phyloP scores from a whole-genome alignment of 1,140 invertebrate species.

The Theocolax elegans region DNA sequence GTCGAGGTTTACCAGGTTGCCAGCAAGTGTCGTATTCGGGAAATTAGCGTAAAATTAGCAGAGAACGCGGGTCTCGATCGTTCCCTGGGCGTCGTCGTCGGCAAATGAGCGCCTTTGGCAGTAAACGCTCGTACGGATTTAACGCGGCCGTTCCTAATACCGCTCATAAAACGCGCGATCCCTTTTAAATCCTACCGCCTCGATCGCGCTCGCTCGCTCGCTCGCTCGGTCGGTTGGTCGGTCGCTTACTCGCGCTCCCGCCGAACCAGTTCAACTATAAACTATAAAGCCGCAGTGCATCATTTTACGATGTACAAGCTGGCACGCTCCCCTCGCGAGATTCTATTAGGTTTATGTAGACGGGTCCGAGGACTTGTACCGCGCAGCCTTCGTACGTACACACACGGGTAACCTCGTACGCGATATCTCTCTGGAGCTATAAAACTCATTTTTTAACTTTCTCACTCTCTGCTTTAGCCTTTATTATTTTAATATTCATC shows the following conservation, averaged over 20 bases:
- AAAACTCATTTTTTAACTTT: constrained; percentile 18
- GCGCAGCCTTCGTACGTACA: neutral
- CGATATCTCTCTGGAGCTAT: constrained; percentile 3
- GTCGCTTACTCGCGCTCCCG: no score
- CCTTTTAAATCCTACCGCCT: constrained; percentile 59
- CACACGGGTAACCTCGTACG: constrained; percentile 3
- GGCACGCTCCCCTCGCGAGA: constrained; percentile 41
- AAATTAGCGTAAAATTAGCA: constrained; percentile 48
- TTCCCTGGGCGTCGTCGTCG: neutral
- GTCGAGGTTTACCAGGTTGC: constrained; percentile 7
- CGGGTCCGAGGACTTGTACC: constrained; percentile 22
- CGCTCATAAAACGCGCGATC: constrained; percentile 56
- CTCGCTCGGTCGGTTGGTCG: no score
- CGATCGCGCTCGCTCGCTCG: constrained; percentile 45
- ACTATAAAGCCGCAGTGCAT: constrained; percentile 60
- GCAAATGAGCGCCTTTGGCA: constrained; percentile 32
- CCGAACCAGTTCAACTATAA: constrained; percentile 55
- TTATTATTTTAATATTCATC: no score
- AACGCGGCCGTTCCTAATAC: constrained; percentile 52
- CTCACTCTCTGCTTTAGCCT: no score
- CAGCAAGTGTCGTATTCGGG: constrained; percentile 17
- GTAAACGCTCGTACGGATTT: constrained; percentile 47
- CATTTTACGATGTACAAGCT: constrained; percentile 63
- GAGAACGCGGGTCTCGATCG: neutral
- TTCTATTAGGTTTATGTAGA: constrained; percentile 55